Evolutionary conservation across 2,797 vertebrate genomes (phyloP).

Genomic region (Ctenosaura bakeri): DNA sequence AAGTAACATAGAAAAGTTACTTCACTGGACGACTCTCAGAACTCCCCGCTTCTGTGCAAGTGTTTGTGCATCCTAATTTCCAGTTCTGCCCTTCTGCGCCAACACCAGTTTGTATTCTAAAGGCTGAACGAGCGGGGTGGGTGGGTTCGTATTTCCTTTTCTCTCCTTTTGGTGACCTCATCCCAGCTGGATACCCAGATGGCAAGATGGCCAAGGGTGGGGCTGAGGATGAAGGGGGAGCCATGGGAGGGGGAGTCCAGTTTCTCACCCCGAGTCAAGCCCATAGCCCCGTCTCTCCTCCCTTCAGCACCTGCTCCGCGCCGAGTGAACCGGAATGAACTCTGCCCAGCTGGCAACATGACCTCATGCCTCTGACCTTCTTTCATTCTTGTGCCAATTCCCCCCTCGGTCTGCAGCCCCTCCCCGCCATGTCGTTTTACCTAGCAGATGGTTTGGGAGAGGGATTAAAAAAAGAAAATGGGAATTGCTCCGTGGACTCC

Average conservation of each 20-base stretch:
- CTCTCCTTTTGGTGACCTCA: neutral
- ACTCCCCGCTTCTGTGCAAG: no score
- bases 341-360: constrained; percentile 20
- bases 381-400: neutral
- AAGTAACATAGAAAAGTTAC: no score
- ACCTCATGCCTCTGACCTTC: neutral
- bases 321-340: neutral
- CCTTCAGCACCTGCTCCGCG: neutral
- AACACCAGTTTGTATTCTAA: neutral
- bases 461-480: no score
- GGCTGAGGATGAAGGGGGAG: neutral
- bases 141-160: neutral
- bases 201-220: neutral
- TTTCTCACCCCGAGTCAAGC: neutral
- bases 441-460: neutral
- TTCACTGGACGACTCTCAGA: no score
- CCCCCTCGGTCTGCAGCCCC: neutral
- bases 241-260: neutral
- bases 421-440: neutral
- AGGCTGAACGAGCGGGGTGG: neutral
- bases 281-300: neutral
- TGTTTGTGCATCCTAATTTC: neutral
- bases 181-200: constrained; percentile 3
- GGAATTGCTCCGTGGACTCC: rapidly evolving
- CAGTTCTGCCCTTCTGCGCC: neutral